Percentiles rank a stretch among this genome's conserved stretches.
phyloP scores from a whole-genome alignment of 2,113 vertebrate species.

The Gallinago media region DNA sequence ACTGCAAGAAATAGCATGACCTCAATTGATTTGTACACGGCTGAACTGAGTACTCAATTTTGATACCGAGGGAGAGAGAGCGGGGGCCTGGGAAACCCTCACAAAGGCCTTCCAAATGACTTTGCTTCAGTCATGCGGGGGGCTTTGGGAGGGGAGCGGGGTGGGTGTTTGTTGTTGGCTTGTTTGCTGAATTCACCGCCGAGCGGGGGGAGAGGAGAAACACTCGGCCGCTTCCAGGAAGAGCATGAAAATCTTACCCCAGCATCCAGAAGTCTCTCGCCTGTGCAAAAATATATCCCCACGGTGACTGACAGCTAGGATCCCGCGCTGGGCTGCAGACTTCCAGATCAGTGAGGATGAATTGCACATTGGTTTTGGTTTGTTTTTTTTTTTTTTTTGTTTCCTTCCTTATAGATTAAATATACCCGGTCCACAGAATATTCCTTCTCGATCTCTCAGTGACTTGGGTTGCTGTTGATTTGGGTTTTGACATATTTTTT shows the following conservation, averaged over 20 bases:
- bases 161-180: neutral
- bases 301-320: conserved; percentile 28
- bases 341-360: conserved; percentile 5
- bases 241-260: conserved; percentile 68
- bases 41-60: too few species aligned
- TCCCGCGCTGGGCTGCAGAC: conserved; percentile 41
- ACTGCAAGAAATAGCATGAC: too few species aligned
- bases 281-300: conserved; percentile 26
- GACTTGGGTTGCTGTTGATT: neutral
- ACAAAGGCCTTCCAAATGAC: neutral
- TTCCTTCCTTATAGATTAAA: neutral
- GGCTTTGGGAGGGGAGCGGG: neutral
- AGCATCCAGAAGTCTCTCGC: conserved; percentile 45
- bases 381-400: neutral
- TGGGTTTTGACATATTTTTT: neutral
- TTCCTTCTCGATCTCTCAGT: neutral
- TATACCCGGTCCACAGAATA: neutral
- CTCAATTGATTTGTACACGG: too few species aligned
- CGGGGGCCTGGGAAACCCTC: neutral
- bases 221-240: conserved; percentile 4
- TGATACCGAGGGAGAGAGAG: neutral
- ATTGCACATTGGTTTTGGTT: neutral
- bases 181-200: conserved; percentile 9
- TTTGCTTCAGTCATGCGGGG: neutral
- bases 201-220: neutral